Percentiles rank a stretch among this genome's conserved stretches.
These are phyloP conservation scores for Volucella bombylans DNA, from an alignment of 2,888 invertebrate species.

Conservation along the genomic window DNA sequence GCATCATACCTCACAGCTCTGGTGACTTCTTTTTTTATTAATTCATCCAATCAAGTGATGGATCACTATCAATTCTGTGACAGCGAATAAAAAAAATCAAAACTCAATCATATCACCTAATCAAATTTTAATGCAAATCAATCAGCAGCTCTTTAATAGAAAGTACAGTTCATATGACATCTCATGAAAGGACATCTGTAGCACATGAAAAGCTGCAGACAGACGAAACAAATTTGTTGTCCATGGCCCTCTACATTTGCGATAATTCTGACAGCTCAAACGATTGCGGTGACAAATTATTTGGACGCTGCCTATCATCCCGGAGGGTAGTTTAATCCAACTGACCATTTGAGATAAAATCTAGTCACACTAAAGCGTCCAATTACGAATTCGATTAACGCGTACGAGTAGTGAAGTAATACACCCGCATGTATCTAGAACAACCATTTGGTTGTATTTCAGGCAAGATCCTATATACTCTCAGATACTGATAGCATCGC, in stretches of 20 bases:
- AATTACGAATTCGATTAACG: constrained; percentile 69
- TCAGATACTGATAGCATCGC: background rate
- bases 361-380: constrained; percentile 30
- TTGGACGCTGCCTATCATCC: constrained; percentile 60
- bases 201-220: constrained; percentile 41
- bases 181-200: constrained; percentile 54
- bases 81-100: constrained; percentile 65
- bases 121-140: constrained; percentile 81
- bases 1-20: background rate
- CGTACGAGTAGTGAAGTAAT: constrained; percentile 20
- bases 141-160: constrained; percentile 77
- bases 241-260: constrained; percentile 45
- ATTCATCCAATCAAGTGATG: constrained; percentile 40
- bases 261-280: constrained; percentile 73
- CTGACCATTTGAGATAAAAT: constrained; percentile 60
- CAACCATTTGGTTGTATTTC: constrained; percentile 10
- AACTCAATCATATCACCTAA: constrained; percentile 77
- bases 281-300: constrained; percentile 76
- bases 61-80: constrained; percentile 61
- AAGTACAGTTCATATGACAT: constrained; percentile 47
- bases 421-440: constrained; percentile 28
- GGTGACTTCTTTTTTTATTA: background rate
- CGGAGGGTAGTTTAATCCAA: constrained; percentile 47
- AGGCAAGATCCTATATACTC: background rate
- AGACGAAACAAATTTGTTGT: constrained; percentile 29